Evolutionary conservation across 2,797 vertebrate species (phyloP).

Genomic region (Pterois miles): DNA sequence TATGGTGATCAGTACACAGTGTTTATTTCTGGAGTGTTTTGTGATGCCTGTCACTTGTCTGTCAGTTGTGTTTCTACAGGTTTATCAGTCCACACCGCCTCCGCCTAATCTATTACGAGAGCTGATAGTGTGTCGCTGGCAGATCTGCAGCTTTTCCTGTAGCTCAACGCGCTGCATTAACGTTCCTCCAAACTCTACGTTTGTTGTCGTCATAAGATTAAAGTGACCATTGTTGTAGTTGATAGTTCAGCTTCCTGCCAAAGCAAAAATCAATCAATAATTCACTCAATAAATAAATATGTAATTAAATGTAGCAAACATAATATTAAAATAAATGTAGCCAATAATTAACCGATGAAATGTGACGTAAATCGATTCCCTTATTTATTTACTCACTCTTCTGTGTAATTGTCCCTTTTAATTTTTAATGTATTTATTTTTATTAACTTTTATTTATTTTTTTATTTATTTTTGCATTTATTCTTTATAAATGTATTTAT

Average conservation of each 20-base stretch:
- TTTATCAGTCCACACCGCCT: not conserved
- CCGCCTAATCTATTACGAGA: not conserved
- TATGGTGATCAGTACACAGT: not conserved
- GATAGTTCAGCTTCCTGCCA: not conserved
- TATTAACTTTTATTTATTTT: no score
- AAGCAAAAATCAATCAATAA: no score
- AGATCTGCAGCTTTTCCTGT: not conserved
- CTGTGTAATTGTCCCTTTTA: no score
- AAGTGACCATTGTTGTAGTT: not conserved
- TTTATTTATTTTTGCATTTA: no score
- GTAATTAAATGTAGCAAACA: no score
- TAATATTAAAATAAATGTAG: no score
- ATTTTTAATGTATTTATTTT: no score
- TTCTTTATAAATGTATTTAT: no score
- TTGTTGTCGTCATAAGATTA: not conserved
- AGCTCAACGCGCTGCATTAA: not conserved
- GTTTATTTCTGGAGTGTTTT: not conserved
- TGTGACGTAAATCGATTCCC: no score
- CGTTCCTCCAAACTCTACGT: not conserved
- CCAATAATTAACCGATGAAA: no score
- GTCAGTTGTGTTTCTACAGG: not conserved
- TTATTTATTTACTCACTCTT: no score
- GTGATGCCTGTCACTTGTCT: not conserved
- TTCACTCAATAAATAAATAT: no score
- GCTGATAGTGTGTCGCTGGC: not conserved